A percentile compares a stretch with the other conserved stretches of the same genome.
Evolutionary conservation across 2,888 invertebrate species (phyloP).

Genomic region (Patella pellucida): DNA sequence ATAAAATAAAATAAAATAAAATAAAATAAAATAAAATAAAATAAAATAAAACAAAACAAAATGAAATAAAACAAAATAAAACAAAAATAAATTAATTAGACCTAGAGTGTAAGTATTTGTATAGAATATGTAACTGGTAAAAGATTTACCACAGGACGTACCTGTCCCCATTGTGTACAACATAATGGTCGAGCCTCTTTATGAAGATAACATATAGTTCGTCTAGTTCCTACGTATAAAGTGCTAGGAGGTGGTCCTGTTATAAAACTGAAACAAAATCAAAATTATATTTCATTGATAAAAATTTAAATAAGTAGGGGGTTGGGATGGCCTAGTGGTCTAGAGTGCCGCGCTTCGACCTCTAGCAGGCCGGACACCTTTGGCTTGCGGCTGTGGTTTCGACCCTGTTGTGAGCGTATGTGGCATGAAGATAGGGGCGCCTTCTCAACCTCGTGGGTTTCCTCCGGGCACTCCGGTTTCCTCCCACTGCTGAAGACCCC

Average conservation of each 20-base stretch:
- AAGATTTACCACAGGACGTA: slow-evolving; percentile 50
- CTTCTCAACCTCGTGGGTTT: too few relatives aligned
- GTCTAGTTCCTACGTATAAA: slow-evolving; percentile 96
- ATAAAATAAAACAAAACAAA: background rate
- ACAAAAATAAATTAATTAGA: too few relatives aligned
- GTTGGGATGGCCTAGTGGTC: too few relatives aligned
- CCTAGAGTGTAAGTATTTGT: too few relatives aligned
- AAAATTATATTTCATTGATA: background rate
- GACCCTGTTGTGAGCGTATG: too few relatives aligned
- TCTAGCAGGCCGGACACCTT: too few relatives aligned
- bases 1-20: background rate
- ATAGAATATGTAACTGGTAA: too few relatives aligned
- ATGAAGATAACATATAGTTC: slow-evolving; percentile 93
- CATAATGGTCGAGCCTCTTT: slow-evolving; percentile 95
- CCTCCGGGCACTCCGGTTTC: too few relatives aligned
- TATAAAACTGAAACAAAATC: slow-evolving; percentile 32
- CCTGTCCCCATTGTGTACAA: slow-evolving; percentile 92
- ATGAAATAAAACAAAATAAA: background rate
- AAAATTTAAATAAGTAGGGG: background rate
- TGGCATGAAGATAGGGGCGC: too few relatives aligned
- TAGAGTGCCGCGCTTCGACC: too few relatives aligned
- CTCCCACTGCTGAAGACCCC: too few relatives aligned
- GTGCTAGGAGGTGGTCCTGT: slow-evolving; percentile 80
- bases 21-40: background rate
- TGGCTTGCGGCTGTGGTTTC: too few relatives aligned